These are phyloP conservation scores for Mesaphorura yosii DNA, from an alignment of 1,140 invertebrate species.

Conservation along the genomic window DNA sequence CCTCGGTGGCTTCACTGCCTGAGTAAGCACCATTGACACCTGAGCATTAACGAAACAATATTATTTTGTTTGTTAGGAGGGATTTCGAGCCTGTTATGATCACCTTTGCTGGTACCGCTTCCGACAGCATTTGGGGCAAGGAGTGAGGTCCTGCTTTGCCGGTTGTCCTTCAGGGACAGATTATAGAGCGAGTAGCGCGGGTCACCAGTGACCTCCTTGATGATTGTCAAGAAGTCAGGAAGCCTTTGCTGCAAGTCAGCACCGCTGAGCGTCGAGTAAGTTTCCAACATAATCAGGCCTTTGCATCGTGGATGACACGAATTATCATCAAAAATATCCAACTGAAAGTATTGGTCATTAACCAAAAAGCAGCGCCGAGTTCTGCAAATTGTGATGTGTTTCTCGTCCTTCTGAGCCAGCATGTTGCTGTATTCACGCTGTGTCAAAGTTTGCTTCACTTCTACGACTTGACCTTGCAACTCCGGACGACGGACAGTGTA, in stretches of 20 bases:
- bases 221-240: constrained; percentile 77
- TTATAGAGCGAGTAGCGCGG: constrained; percentile 96
- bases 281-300: constrained; percentile 83
- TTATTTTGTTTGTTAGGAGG: too few species aligned
- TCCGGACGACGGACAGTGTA: constrained; percentile 82
- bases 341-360: constrained; percentile 76
- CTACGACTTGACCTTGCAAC: constrained; percentile 81
- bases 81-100: too few species aligned
- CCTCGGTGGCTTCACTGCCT: too few species aligned
- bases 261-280: constrained; percentile 72
- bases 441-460: constrained; percentile 85
- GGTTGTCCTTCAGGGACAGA: constrained; percentile 77
- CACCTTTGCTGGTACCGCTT: too few species aligned
- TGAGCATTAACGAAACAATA: too few species aligned
- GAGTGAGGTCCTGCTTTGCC: too few species aligned
- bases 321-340: constrained; percentile 48
- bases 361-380: constrained; percentile 89
- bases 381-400: constrained; percentile 89
- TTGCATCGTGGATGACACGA: constrained; percentile 53
- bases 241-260: constrained; percentile 57
- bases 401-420: constrained; percentile 78
- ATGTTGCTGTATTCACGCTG: constrained; percentile 89
- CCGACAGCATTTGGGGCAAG: too few species aligned
- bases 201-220: constrained; percentile 82
- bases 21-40: too few species aligned